These are phyloP conservation scores for Eupristina koningsbergeri DNA, from an alignment of 1,140 invertebrate genomes.

Conservation along the genomic window DNA sequence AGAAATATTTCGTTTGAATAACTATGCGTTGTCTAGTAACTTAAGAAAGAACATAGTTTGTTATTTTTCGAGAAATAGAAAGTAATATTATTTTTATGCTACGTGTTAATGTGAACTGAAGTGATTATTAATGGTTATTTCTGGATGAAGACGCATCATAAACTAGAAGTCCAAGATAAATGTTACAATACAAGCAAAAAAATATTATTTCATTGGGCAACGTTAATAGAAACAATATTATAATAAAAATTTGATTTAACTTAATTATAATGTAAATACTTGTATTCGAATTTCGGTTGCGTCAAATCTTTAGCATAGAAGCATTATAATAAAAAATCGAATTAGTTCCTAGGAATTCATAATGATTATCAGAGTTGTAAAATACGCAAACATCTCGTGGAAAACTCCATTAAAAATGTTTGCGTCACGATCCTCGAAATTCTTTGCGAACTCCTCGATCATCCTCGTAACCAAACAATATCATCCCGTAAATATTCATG, in stretches of 20 bases:
- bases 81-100: background rate
- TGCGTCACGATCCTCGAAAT: conserved; percentile 26
- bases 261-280: conserved; percentile 19
- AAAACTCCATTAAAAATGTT: conserved; percentile 27
- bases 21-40: background rate
- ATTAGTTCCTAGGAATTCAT: conserved; percentile 3
- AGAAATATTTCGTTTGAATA: background rate
- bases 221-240: background rate
- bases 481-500: conserved; percentile 30
- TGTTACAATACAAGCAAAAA: background rate
- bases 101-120: background rate
- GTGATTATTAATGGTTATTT: background rate
- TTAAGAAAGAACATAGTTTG: background rate
- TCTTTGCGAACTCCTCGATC: conserved; percentile 6
- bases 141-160: background rate
- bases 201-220: background rate
- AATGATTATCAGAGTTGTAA: conserved; percentile 11
- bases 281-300: background rate
- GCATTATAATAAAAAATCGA: conserved; percentile 11
- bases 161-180: background rate
- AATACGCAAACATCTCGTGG: conserved; percentile 16
- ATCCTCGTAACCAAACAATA: conserved; percentile 24
- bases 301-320: background rate
- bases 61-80: no score
- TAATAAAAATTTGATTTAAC: background rate